Conservation (phyloP, 2,888 invertebrate genomes). For the Proisotoma minuta region DNA sequence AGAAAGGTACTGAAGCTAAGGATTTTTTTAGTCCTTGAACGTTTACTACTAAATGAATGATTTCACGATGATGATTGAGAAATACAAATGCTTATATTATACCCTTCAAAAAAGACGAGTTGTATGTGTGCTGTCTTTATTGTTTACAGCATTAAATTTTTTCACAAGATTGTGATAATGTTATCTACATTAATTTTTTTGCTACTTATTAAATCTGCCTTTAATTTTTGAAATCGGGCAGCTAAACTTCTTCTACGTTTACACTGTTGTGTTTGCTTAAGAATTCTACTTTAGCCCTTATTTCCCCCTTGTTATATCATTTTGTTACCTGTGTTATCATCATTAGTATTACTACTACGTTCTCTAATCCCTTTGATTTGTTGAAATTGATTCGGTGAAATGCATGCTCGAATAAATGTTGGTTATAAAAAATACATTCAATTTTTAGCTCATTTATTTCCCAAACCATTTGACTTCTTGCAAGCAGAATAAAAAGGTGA, state of each 20-base stretch:
- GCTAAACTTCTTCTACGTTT: neutral
- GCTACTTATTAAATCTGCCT: conserved; percentile 1
- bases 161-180: conserved; percentile 4
- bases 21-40: neutral
- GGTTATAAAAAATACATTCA: too few species aligned
- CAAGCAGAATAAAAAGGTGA: too few species aligned
- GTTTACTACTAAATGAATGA: neutral
- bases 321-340: too few species aligned
- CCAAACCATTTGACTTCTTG: too few species aligned
- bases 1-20: neutral
- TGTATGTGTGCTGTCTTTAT: neutral
- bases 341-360: neutral
- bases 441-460: too few species aligned
- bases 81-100: neutral
- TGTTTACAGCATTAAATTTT: conserved; percentile 1
- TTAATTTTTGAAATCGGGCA: neutral
- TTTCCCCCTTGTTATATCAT: neutral
- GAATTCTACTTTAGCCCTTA: neutral
- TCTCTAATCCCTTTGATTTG: neutral
- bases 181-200: conserved; percentile 2
- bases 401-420: conserved; percentile 2
- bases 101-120: neutral
- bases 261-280: neutral
- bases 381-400: neutral
- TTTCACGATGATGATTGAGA: neutral